Evolutionary conservation across 2,113 vertebrate genomes (phyloP).

Genomic region (Desmodus rotundus): DNA sequence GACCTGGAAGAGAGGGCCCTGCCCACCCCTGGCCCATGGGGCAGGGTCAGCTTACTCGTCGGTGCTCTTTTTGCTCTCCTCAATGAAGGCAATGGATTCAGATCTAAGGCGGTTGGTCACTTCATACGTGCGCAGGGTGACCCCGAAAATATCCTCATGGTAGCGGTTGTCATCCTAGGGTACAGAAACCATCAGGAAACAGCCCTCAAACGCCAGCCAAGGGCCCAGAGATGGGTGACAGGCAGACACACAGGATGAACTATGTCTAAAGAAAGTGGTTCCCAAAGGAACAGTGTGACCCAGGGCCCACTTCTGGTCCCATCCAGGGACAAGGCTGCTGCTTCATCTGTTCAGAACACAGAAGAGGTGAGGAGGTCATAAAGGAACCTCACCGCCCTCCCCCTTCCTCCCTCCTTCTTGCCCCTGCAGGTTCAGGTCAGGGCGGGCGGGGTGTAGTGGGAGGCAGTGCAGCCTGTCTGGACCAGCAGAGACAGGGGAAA

Average conservation of each 20-base stretch:
- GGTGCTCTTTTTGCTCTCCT: conserved; percentile 96
- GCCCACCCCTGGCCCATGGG: rapidly evolving
- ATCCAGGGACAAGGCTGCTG: neutral
- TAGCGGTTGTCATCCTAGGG: conserved; percentile 95
- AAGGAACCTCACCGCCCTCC: rapidly evolving
- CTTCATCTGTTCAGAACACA: neutral
- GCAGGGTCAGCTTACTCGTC: conserved; percentile 89
- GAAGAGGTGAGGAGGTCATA: too few species aligned
- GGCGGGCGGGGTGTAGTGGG: neutral
- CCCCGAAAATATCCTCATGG: conserved; percentile 98
- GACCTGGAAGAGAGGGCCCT: neutral
- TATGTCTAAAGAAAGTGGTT: neutral
- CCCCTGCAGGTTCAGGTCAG: neutral
- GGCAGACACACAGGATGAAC: rapidly evolving
- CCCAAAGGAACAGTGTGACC: neutral
- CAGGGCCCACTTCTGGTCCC: neutral
- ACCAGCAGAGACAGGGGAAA: neutral
- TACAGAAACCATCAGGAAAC: neutral
- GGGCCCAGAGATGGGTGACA: neutral
- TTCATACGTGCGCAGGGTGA: conserved; percentile 96
- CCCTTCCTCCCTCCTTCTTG: neutral
- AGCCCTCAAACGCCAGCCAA: neutral
- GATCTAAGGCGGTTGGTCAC: conserved; percentile 98
- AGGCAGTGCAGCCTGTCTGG: neutral
- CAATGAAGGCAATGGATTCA: conserved; percentile 97